Base-by-base conservation (phyloP, 2,113 vertebrate species). In the Odobenus rosmarus region DNA sequence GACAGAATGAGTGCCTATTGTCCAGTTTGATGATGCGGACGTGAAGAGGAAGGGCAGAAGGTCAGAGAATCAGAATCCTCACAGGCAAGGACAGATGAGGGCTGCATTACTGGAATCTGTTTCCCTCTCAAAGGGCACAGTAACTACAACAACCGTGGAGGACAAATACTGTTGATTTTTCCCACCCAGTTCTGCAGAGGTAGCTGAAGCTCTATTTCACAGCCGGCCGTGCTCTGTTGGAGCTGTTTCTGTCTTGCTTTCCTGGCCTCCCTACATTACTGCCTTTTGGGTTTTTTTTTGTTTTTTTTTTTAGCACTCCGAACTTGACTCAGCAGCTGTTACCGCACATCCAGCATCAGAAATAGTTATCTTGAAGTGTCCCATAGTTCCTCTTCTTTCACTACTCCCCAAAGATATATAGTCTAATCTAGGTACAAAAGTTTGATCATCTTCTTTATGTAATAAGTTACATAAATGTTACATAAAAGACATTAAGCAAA, bases 401-500 rank as follows among this genome's bases (percentile, higher is more conserved):
- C 64, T 88, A 4, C 92, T 67, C 12, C 59, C 59, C 82, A 67
- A 53, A 74, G 28, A 76, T 23, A 24, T 12, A 5, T 28, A 51
- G 31, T 88, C 46, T 67, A 90, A 62, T 77, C 5, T 42, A 6
- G 51, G 24, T 11, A 57, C 49, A 42, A 64, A 88, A 80, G 23
- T 86, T 76, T 82, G 74, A 79, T 92, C 39, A 81, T 55, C 9
- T 49, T 95, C 33, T 62, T 82, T 81, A 74, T 79, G 57, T 71
- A 84, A 77, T 82, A 82, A 80, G 15, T 92, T 92, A 71, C 1
- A 67, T 62, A 95, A 71, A 61, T 16, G 53, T 92, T 97, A 76
- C 18, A 64, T 88, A 55, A 69, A 84, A 53, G 67, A 69, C 2
- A 7, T n/a, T 72, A 86, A 95, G 33, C 23, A 81, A 90, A 96